phyloP scores from a whole-genome alignment of 2,888 invertebrate species.

The Polydrusus cervinus region DNA sequence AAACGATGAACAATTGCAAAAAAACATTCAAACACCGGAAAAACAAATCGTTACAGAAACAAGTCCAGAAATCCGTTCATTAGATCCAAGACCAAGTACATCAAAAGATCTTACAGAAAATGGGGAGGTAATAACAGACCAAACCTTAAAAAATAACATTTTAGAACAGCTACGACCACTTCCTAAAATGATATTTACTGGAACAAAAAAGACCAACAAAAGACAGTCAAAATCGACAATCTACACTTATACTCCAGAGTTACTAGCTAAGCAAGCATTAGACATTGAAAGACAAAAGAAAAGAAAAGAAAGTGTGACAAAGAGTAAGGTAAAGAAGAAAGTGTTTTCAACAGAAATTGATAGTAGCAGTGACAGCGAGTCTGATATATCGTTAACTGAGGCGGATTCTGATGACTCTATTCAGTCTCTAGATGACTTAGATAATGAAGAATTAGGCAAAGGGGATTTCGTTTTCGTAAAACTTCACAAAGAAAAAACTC shows the following conservation, averaged over 20 bases:
- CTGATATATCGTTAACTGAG: background rate
- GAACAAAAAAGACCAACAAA: constrained; percentile 9
- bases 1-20: background rate
- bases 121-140: background rate
- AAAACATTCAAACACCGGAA: constrained; percentile 1
- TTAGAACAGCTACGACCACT: background rate
- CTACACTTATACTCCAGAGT: constrained; percentile 28
- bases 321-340: constrained; percentile 18
- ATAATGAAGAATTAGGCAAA: constrained; percentile 1
- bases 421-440: background rate
- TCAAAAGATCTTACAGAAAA: constrained; percentile 19
- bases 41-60: constrained; percentile 3
- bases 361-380: background rate
- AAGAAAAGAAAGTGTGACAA: constrained; percentile 6
- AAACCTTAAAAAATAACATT: background rate
- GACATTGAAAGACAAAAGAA: constrained; percentile 28
- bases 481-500: constrained; percentile 30
- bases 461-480: constrained; percentile 31
- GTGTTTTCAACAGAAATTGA: constrained; percentile 2
- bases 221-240: constrained; percentile 36
- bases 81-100: constrained; percentile 14
- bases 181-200: background rate
- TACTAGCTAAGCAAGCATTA: constrained; percentile 13
- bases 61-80: background rate
- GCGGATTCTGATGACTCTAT: constrained; percentile 1